Base-by-base conservation (phyloP, 2,113 vertebrate species). In the Parus major region DNA sequence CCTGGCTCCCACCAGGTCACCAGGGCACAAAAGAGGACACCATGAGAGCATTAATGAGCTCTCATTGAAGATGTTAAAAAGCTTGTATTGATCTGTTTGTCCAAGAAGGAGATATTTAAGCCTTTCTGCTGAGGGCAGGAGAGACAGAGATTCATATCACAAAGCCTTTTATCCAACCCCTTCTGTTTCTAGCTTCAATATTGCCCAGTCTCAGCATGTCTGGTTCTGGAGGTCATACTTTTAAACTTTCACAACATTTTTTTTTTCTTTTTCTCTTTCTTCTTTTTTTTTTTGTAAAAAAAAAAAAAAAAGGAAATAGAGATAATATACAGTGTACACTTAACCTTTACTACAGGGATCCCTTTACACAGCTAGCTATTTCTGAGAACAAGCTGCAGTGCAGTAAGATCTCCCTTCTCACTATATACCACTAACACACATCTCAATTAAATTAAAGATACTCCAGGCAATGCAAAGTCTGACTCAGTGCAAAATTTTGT, bases 31-130 rank as follows among this genome's bases (percentile, higher is more conserved):
- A 97, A 98, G 97, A 98, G 98, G 98, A 98, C 98, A 98, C 98
- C 97, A 97, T 96, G 98, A 98, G 98, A 98, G 98, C 98, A 97
- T 98, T 98, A 98, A 98, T 98, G 98, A 99, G 99, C 98, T 99
- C 98, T 98, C 98, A 99, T 99, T 99, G 98, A 99, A 98, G 98
- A 98, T 98, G 97, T 98, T 98, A 98, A 98, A 99, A 99, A 99
- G 98, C 98, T 97, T 97, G 96, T 99, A 99, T 99, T 98, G 99
- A 99, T 99, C 98, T 97, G 98, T 99, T 99, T 99, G 99, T 99
- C 99, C 99, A 98, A 97, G 98, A 98, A 99, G 99, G 98, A 98
- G 99, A 99, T 99, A 98, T 98, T 99, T 98, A 99, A 99, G 98
- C 98, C 98, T 97, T 97, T 98, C 97, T 98, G 98, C 98, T 98